Percentiles rank a stretch among this genome's conserved stretches.
phyloP scores from a whole-genome alignment of 1,140 invertebrate genomes.

The Propsilocerus akamusi region DNA sequence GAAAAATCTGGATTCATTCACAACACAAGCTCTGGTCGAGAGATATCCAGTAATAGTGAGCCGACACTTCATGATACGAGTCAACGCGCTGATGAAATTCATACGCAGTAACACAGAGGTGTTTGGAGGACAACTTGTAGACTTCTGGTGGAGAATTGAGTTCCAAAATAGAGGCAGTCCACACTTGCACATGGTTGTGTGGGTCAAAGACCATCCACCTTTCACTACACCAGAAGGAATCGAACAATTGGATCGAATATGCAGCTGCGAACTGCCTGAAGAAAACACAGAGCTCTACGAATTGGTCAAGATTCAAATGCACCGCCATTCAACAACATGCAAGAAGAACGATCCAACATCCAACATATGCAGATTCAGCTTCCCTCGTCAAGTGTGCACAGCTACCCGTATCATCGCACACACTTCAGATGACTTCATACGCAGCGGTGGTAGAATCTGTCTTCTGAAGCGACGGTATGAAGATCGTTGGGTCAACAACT shows the following conservation, averaged over 20 bases:
- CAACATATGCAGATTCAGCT: constrained; percentile 6
- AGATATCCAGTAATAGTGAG: constrained; percentile 16
- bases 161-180: constrained; percentile 26
- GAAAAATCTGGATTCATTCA: constrained; percentile 11
- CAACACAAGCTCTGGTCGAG: constrained; percentile 16
- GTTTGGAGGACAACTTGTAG: constrained; percentile 9
- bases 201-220: constrained; percentile 19
- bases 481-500: constrained; percentile 13
- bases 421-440: constrained; percentile 3
- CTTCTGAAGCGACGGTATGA: constrained; percentile 9
- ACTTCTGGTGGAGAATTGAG: constrained; percentile 20
- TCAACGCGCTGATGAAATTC: constrained; percentile 18
- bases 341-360: not conserved
- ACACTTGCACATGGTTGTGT: constrained; percentile 24
- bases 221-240: constrained; percentile 16
- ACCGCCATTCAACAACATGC: constrained; percentile 1
- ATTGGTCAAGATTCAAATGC: constrained; percentile 5
- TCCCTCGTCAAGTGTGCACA: constrained; percentile 4
- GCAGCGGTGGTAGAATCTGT: not conserved
- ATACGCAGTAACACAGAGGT: constrained; percentile 5
- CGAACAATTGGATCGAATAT: constrained; percentile 8
- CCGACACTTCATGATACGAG: constrained; percentile 19
- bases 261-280: constrained; percentile 7
- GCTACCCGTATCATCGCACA: not conserved
- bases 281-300: not conserved